phyloP scores from a whole-genome alignment of 2,888 invertebrate species.

The Scrobipalpa atriplicella region DNA sequence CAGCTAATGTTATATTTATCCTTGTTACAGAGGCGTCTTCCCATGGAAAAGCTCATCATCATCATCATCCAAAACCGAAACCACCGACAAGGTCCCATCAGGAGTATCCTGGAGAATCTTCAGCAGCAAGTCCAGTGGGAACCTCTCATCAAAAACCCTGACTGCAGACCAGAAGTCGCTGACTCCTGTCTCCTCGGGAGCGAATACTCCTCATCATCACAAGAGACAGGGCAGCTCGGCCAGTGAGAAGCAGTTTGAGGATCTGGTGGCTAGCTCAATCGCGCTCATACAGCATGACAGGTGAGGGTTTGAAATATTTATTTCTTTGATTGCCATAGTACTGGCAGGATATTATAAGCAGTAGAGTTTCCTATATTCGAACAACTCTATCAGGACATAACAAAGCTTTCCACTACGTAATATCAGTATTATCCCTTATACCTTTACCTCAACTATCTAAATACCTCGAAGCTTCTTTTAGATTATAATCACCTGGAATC shows the following conservation, averaged over 20 bases:
- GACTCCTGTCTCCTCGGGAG: slow-evolving; percentile 65
- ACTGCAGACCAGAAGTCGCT: slow-evolving; percentile 57
- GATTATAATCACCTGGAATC: no score
- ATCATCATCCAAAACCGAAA: slow-evolving; percentile 54
- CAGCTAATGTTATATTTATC: slow-evolving; percentile 31
- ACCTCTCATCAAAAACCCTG: slow-evolving; percentile 58
- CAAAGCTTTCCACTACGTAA: no score
- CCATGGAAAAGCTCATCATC: slow-evolving; percentile 77
- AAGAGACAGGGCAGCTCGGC: slow-evolving; percentile 76
- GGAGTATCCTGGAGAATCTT: slow-evolving; percentile 67
- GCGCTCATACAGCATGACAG: slow-evolving; percentile 88
- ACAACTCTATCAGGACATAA: no score
- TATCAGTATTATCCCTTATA: no score
- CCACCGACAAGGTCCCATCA: slow-evolving; percentile 41
- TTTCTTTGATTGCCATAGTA: not conserved
- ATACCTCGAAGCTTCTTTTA: no score
- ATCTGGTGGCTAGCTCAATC: slow-evolving; percentile 86
- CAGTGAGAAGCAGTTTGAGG: slow-evolving; percentile 81
- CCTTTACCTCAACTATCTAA: no score
- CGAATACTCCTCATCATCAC: slow-evolving; percentile 73
- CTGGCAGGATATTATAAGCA: no score
- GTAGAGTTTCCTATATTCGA: not conserved
- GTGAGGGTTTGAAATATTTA: slow-evolving; percentile 51
- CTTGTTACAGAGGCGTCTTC: slow-evolving; percentile 80
- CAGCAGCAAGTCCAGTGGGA: slow-evolving; percentile 71